A percentile compares a stretch with the other conserved stretches of the same genome.
Conservation (phyloP, 2,797 vertebrate species). For the Chloroceryle inda region DNA sequence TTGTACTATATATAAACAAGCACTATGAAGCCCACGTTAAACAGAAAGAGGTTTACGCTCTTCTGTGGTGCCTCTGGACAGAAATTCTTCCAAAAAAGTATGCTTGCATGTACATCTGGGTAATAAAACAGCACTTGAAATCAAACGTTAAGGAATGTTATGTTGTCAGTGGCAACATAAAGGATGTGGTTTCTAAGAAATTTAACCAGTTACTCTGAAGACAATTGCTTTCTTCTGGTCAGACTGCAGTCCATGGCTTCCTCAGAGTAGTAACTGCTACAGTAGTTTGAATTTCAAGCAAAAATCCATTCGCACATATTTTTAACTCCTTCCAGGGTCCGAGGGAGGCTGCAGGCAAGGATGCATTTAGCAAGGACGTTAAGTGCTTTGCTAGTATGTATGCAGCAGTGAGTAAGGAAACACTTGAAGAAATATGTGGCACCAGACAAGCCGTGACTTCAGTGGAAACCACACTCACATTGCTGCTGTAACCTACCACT, state of each 20-base stretch:
- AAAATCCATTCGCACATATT: not conserved
- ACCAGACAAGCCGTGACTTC: not conserved
- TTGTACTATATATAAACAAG: slow-evolving; percentile 8
- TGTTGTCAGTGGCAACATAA: slow-evolving; percentile 60
- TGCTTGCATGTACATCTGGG: slow-evolving; percentile 4
- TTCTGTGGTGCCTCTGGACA: not conserved
- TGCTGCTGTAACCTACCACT: not conserved
- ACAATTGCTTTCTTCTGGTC: slow-evolving; percentile 36
- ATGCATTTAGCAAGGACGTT: not conserved
- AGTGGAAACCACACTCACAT: not conserved
- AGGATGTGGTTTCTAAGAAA: slow-evolving; percentile 64
- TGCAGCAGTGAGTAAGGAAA: not conserved
- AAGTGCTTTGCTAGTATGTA: not conserved
- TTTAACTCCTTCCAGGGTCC: slow-evolving; percentile 32
- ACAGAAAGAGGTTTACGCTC: not conserved
- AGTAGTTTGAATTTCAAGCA: not conserved
- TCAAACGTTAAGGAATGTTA: slow-evolving; percentile 63
- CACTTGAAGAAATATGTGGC: not conserved
- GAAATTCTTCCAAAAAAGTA: slow-evolving; percentile 37
- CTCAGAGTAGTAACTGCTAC: not conserved
- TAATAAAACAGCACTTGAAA: slow-evolving; percentile 42
- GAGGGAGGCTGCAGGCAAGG: not conserved
- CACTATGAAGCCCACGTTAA: not conserved
- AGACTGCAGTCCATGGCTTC: not conserved
- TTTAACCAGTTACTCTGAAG: slow-evolving; percentile 51